Evolutionary conservation across 1,140 invertebrate species (phyloP), one percentile per base, ranked within the genome.

Genomic region (Chrysopa pallens): DNA sequence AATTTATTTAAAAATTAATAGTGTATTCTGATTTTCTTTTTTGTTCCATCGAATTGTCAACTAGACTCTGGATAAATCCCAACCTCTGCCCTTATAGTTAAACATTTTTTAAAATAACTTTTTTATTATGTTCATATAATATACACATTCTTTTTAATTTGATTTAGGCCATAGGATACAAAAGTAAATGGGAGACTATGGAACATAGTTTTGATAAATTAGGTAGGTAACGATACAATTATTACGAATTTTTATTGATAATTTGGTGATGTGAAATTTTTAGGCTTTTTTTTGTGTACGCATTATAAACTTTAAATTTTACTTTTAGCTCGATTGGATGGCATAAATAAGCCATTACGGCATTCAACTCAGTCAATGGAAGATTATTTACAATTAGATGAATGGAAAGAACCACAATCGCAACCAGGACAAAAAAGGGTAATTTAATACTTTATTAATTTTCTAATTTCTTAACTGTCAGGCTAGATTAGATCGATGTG

Each of bases 351-450:
- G 53, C 72, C 72, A 2, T 66, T 74, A 31, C 66, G 70, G 29
- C 53, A 23, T 23, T 23, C 64, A 9, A 65, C 65, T 23, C 62
- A 67, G 47, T 64, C 72, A 46, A 85, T 94, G 74, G 86, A 91
- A 62, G 87, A 93, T 56, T 95, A 87, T 70, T 69, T 95, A 40
- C 84, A 87, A 63, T 60, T 91, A 61, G 81, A 88, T 46, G 83
- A 88, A 56, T 88, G 71, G 76, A 56, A 63, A 52, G 64, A 67
- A 42, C 52, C 6, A 47, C 47, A 31, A 49, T 46, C 13, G 63
- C 58, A 52, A 50, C 75, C 85, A n/a, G 85, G 85, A 42, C 85
- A 90, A 59, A 94, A 93, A 64, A 72, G 84, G 63, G 89, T 93
- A 66, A 70, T 69, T 54, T 49, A 42, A 33, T 36, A n/a, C n/a